Conservation (phyloP, 37 sponge, comb jelly and placozoan species). For the Halichondria panicea region DNA sequence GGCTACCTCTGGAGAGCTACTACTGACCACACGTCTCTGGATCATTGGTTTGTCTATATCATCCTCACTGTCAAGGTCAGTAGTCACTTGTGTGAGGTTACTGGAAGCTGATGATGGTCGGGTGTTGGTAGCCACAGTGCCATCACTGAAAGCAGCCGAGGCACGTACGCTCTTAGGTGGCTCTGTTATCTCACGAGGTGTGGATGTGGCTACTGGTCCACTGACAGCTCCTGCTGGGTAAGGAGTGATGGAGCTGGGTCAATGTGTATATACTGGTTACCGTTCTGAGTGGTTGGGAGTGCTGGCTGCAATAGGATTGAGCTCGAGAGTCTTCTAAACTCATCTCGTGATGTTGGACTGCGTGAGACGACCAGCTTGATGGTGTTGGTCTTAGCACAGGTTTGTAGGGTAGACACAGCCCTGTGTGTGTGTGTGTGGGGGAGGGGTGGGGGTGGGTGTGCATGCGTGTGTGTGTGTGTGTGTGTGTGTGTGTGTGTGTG, state of each 20-base stretch:
- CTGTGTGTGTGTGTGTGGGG: too few relatives aligned
- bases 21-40: neutral
- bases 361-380: conserved; percentile 46
- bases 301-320: too few relatives aligned
- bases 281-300: too few relatives aligned
- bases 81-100: conserved; percentile 21
- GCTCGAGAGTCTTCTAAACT: conserved; percentile 36
- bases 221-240: too few relatives aligned
- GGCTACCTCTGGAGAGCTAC: neutral
- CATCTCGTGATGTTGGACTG: conserved; percentile 33
- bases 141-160: neutral
- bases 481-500: neutral
- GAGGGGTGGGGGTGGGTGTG: too few relatives aligned
- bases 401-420: conserved; percentile 60
- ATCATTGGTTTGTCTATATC: neutral
- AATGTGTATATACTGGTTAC: neutral
- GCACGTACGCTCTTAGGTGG: neutral
- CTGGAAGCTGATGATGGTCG: conserved; percentile 14
- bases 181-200: conserved; percentile 10
- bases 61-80: conserved; percentile 29
- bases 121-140: neutral
- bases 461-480: neutral
- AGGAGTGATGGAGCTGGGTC: too few relatives aligned
- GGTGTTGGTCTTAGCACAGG: conserved; percentile 41
- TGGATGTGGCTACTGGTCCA: conserved; percentile 22